phyloP scores from a whole-genome alignment of 2,797 vertebrate genomes.

The Heterohyrax brucei region DNA sequence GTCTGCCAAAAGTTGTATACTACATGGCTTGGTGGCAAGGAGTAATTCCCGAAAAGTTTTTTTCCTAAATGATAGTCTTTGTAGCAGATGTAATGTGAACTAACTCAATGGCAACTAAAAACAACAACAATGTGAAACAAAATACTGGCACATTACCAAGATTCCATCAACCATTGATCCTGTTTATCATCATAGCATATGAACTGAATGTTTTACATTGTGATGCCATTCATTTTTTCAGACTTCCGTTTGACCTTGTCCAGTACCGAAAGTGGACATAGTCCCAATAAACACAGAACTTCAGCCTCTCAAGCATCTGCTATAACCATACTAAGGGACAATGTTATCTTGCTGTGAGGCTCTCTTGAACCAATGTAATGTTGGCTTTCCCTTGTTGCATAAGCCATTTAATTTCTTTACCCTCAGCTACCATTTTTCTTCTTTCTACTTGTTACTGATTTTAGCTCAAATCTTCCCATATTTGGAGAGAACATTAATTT shows the following conservation, averaged over 20 bases:
- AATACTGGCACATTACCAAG: neutral
- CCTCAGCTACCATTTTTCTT: no score
- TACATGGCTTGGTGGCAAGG: neutral
- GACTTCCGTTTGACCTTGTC: neutral
- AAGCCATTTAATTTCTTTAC: no score
- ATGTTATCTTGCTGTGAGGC: neutral
- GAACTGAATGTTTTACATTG: neutral
- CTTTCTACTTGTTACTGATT: no score
- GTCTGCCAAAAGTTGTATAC: neutral
- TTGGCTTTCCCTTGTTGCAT: no score
- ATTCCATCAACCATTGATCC: neutral
- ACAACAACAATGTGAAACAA: neutral
- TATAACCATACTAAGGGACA: neutral
- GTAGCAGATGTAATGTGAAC: neutral
- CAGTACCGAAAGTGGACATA: neutral
- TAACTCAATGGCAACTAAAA: no score
- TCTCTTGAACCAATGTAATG: no score
- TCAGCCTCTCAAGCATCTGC: neutral
- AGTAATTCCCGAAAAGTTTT: slow-evolving; percentile 49
- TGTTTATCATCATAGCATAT: neutral
- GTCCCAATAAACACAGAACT: neutral
- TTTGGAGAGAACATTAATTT: no score
- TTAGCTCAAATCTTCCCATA: no score
- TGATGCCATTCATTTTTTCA: neutral
- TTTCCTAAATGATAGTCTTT: slow-evolving; percentile 29